A percentile compares a stretch with the other conserved stretches of the same genome.
These are phyloP conservation scores for Parauchenoglanis ngamensis DNA, from an alignment of 2,797 vertebrate species.

Conservation along the genomic window DNA sequence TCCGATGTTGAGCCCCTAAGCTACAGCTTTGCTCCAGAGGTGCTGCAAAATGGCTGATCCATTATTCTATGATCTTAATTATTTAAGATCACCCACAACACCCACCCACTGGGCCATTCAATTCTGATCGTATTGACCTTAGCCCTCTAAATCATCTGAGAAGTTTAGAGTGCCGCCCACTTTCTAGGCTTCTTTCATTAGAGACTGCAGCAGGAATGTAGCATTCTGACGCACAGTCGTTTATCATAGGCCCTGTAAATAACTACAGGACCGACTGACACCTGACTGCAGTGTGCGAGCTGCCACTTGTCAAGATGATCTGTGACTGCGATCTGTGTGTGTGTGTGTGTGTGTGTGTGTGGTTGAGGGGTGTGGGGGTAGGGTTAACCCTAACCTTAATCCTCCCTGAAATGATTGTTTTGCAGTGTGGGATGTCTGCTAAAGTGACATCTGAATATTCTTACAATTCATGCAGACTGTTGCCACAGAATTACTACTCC, in stretches of 20 bases:
- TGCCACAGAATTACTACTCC: too few species aligned
- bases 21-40: background rate
- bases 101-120: background rate
- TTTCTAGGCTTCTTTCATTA: constrained; percentile 52
- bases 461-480: background rate
- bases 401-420: too few species aligned
- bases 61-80: background rate
- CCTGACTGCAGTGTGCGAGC: constrained; percentile 47
- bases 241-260: constrained; percentile 51
- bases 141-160: background rate
- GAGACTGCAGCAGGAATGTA: constrained; percentile 53
- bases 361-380: too few species aligned
- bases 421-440: background rate
- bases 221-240: constrained; percentile 33
- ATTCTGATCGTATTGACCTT: background rate
- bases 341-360: too few species aligned
- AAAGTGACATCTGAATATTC: background rate
- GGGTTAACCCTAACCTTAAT: too few species aligned
- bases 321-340: background rate
- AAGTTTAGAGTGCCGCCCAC: background rate
- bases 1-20: background rate
- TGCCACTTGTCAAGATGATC: constrained; percentile 45
- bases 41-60: background rate
- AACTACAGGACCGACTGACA: constrained; percentile 50
- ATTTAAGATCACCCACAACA: background rate